These are phyloP conservation scores for Leuciscus idus DNA, from an alignment of 2,113 vertebrate genomes.

Conservation along the genomic window DNA sequence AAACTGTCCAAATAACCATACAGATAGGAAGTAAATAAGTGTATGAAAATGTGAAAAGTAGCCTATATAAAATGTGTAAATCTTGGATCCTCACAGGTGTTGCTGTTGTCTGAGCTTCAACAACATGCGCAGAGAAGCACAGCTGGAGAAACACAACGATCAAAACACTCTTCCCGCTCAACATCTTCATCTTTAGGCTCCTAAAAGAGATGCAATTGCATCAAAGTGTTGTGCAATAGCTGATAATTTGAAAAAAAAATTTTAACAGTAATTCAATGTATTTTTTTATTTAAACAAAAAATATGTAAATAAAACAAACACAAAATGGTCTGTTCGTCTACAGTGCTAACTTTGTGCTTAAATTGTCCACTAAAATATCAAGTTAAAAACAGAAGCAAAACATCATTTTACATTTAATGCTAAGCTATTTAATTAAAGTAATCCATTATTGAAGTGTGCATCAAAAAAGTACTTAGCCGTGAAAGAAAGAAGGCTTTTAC, in stretches of 20 bases:
- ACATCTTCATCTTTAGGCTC: not conserved
- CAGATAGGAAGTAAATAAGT: too few species aligned
- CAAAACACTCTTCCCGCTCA: not conserved
- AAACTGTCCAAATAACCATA: not conserved
- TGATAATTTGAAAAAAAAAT: too few species aligned
- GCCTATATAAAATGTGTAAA: too few species aligned
- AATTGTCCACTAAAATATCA: not conserved
- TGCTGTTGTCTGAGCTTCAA: not conserved
- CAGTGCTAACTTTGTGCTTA: not conserved
- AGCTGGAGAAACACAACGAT: not conserved
- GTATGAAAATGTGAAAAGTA: not conserved
- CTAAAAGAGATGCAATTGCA: not conserved
- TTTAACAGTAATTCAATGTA: too few species aligned
- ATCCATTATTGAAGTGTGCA: not conserved
- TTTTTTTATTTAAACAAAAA: not conserved
- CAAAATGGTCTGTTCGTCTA: not conserved
- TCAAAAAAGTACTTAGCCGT: not conserved
- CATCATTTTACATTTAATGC: not conserved
- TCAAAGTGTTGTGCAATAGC: not conserved
- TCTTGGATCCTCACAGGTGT: not conserved
- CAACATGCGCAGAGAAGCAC: not conserved
- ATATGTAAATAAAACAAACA: not conserved
- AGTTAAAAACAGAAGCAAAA: not conserved
- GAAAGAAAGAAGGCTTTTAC: not conserved
- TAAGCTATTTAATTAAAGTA: not conserved